Percentiles rank a stretch among this genome's conserved stretches.
Evolutionary conservation across 2,888 invertebrate species (phyloP).

Genomic region (Teinopalpus imperialis): DNA sequence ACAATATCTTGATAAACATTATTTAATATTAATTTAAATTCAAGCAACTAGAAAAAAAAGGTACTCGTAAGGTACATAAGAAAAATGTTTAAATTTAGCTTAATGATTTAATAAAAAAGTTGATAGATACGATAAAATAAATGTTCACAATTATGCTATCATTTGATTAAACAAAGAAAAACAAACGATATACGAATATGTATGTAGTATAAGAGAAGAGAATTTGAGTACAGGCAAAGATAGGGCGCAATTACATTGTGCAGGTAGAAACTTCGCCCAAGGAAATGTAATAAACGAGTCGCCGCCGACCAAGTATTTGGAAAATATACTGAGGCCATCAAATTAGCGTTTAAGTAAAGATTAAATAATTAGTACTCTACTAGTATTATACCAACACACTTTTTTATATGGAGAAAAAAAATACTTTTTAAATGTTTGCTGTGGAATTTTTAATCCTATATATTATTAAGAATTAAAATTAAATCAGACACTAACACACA

Average conservation of each 20-base stretch:
- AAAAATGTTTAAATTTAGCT: no score
- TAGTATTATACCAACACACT: background rate
- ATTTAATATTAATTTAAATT: no score
- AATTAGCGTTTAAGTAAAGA: conserved; percentile 31
- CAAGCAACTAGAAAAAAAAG: no score
- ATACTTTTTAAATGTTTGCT: no score
- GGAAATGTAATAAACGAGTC: conserved; percentile 72
- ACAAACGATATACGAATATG: conserved; percentile 40
- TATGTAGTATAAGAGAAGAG: conserved; percentile 42
- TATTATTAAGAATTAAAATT: no score
- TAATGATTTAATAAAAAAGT: no score
- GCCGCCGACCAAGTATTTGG: conserved; percentile 68
- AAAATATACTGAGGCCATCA: conserved; percentile 44
- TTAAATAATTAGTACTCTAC: background rate
- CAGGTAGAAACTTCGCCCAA: conserved; percentile 55
- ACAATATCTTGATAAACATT: no score
- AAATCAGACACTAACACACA: no score
- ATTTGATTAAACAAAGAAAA: conserved; percentile 38
- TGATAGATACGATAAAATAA: conserved; percentile 10
- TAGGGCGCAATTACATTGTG: conserved; percentile 72
- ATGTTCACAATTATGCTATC: conserved; percentile 29
- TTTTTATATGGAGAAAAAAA: no score
- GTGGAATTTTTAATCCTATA: no score
- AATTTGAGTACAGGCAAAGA: conserved; percentile 58
- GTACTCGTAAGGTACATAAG: no score